Conservation (phyloP, 1,140 invertebrate species). For the Mercenaria mercenaria region DNA sequence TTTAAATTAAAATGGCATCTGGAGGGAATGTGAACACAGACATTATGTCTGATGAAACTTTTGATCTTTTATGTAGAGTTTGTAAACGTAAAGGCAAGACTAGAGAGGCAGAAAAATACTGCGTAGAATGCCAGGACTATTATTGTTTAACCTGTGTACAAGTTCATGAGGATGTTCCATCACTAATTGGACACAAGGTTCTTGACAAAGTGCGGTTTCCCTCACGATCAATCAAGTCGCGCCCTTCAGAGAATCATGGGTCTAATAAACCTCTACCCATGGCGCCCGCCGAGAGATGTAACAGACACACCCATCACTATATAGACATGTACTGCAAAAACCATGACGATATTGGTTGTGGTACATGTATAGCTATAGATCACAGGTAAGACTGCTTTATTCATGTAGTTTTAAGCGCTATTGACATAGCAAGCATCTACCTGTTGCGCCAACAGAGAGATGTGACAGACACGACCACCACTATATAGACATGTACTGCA, state of each 20-base stretch:
- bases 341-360: too few relatives aligned
- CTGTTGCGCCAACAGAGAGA: too few relatives aligned
- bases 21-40: background rate
- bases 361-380: too few relatives aligned
- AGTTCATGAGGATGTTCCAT: background rate
- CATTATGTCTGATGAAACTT: background rate
- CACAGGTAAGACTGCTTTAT: too few relatives aligned
- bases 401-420: too few relatives aligned
- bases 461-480: background rate
- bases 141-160: background rate
- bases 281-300: background rate
- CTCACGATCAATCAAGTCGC: background rate
- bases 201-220: background rate
- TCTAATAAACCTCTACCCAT: too few relatives aligned
- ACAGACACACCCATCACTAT: too few relatives aligned
- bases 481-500: too few relatives aligned
- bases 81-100: background rate
- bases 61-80: background rate
- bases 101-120: background rate
- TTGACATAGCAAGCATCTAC: too few relatives aligned
- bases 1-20: too few relatives aligned
- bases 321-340: too few relatives aligned
- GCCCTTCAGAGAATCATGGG: background rate
- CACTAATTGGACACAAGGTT: background rate
- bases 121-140: background rate